Base-by-base conservation (phyloP, 2,113 vertebrate genomes). In the Bufo bufo region DNA sequence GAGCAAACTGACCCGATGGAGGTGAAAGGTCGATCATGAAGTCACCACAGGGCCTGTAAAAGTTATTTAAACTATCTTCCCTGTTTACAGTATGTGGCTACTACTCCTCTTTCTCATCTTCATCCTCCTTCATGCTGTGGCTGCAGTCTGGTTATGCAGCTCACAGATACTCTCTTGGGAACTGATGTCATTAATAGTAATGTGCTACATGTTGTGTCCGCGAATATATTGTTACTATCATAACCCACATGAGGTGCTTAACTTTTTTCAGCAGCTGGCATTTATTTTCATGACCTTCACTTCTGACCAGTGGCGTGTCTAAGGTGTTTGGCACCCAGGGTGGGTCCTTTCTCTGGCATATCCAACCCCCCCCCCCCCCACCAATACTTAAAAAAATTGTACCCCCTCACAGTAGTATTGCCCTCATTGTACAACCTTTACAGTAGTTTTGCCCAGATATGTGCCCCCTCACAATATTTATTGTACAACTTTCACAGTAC, bases 11-110 rank as follows among this genome's bases (percentile, higher is more conserved):
- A 89, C 81, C 81, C 43, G n/a, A 8, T 54, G 82, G 10, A 33
- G 87, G 87, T 78, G 50, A 89, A 56, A 89, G 87, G 87, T 84
- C 74, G 66, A 47, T 43, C 50, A 49, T 84, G 82, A 63, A 89
- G 49, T 84, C 81, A 89, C 74, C 74, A 63, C 72, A 69, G 61
- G 81, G 72, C 72, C 74, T 71, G 82, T 74, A 77, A 77, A 75
- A 77, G 72, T 89, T 89, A 84, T 89, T 78, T 66, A 89, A 89
- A 89, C 72, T 69, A 86, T 89, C 72, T 80, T 66, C 69, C 54
- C 52, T 84, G 84, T 85, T 89, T 79, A 77, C 54, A 59, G 11
- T 52, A 33, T 69, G 71, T 20, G 59, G 17, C 52, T 54, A 61
- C 43, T 33, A 66, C 81, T 59, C 63, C 84, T 71, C 69, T 78